A percentile compares a stretch with the other conserved stretches of the same genome.
Conservation (phyloP, 1,140 invertebrate species). For the Macrosteles quadrilineatus region DNA sequence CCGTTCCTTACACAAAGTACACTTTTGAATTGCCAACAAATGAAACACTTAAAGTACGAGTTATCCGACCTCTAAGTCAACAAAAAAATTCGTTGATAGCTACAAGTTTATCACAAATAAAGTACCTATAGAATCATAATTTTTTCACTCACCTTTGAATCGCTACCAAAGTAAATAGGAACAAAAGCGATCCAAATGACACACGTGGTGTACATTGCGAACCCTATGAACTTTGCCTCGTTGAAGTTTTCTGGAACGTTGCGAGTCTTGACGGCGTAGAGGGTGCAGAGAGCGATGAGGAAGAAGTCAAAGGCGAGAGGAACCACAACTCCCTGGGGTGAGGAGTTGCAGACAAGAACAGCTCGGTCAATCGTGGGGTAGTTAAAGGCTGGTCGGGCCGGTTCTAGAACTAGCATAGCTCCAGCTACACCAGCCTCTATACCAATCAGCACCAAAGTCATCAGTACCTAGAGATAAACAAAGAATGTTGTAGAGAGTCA, state of each 20-base stretch:
- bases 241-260: slow-evolving; percentile 90
- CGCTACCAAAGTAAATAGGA: slow-evolving; percentile 80
- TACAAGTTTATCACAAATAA: too few species aligned
- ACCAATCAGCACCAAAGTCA: slow-evolving; percentile 66
- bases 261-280: slow-evolving; percentile 83
- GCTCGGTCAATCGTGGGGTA: slow-evolving; percentile 60
- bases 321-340: slow-evolving; percentile 66
- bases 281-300: slow-evolving; percentile 75
- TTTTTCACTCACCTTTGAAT: slow-evolving; percentile 58
- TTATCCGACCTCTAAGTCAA: too few species aligned
- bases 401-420: slow-evolving; percentile 54
- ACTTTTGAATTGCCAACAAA: too few species aligned
- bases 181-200: slow-evolving; percentile 90
- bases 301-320: slow-evolving; percentile 80
- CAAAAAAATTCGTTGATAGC: too few species aligned
- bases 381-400: slow-evolving; percentile 66
- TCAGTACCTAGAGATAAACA: slow-evolving; percentile 50
- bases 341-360: slow-evolving; percentile 70
- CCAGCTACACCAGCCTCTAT: slow-evolving; percentile 67
- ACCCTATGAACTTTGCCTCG: slow-evolving; percentile 81
- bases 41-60: too few species aligned
- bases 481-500: too few species aligned
- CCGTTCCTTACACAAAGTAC: too few species aligned
- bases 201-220: slow-evolving; percentile 86
- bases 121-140: too few species aligned